Evolutionary conservation across 2,113 vertebrate species (phyloP).

Genomic region (Mus spicilegus): DNA sequence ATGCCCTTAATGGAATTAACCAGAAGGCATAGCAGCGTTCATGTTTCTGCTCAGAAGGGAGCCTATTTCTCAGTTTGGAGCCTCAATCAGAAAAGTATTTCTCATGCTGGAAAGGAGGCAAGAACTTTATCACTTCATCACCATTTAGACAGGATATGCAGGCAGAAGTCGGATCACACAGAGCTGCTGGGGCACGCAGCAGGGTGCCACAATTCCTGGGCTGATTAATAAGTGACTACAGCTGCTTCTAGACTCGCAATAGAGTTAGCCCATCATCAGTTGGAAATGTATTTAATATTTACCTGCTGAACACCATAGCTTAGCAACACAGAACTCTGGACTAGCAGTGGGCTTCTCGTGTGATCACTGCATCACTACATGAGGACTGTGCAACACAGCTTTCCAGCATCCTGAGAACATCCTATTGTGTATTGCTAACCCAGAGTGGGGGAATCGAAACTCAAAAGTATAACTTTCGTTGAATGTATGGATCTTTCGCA

Average conservation of each 20-base stretch:
- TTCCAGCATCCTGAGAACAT: neutral
- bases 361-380: neutral
- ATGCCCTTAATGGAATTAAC: conserved; percentile 66
- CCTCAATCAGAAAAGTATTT: conserved; percentile 58
- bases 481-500: neutral
- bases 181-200: neutral
- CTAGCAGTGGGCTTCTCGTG: too few species aligned
- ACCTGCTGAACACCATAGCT: neutral
- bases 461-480: neutral
- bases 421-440: neutral
- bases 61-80: conserved; percentile 58
- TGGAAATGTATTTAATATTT: neutral
- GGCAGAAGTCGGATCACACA: neutral
- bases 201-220: neutral
- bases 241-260: neutral
- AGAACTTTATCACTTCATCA: conserved; percentile 51
- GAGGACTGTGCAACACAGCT: neutral
- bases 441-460: neutral
- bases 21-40: conserved; percentile 48
- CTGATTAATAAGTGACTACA: conserved; percentile 34
- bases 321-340: neutral
- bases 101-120: conserved; percentile 42
- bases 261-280: neutral
- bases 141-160: conserved; percentile 21
- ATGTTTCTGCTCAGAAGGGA: conserved; percentile 50